Conservation (phyloP, 2,113 vertebrate species). For the Sander lucioperca region DNA sequence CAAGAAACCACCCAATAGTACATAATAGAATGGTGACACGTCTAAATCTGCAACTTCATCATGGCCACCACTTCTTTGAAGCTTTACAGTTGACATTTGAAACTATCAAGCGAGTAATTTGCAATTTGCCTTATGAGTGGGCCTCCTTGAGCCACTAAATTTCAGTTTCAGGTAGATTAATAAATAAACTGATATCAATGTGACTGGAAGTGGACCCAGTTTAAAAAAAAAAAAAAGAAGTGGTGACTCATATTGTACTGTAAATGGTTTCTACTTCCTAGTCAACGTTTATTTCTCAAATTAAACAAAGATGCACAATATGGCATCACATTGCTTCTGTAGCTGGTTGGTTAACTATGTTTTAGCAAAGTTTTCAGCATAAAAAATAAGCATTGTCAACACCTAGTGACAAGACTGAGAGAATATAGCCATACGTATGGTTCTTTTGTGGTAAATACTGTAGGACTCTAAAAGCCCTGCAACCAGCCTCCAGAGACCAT, state of each 20-base stretch:
- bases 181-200: not conserved
- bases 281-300: not conserved
- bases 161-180: not conserved
- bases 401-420: not conserved
- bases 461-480: no score
- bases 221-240: not conserved
- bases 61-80: not conserved
- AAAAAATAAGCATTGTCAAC: not conserved
- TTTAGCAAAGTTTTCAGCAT: not conserved
- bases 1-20: not conserved
- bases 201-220: not conserved
- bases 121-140: not conserved
- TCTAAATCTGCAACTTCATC: not conserved
- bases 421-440: not conserved
- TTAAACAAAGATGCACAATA: not conserved
- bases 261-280: not conserved
- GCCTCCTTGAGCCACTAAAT: not conserved
- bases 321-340: not conserved
- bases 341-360: not conserved
- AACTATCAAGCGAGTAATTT: not conserved
- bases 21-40: no score
- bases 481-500: not conserved
- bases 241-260: not conserved
- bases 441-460: slow-evolving; percentile 1
- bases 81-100: not conserved